phyloP scores from a whole-genome alignment of 1,140 invertebrate genomes.

The Lepidurus arcticus region DNA sequence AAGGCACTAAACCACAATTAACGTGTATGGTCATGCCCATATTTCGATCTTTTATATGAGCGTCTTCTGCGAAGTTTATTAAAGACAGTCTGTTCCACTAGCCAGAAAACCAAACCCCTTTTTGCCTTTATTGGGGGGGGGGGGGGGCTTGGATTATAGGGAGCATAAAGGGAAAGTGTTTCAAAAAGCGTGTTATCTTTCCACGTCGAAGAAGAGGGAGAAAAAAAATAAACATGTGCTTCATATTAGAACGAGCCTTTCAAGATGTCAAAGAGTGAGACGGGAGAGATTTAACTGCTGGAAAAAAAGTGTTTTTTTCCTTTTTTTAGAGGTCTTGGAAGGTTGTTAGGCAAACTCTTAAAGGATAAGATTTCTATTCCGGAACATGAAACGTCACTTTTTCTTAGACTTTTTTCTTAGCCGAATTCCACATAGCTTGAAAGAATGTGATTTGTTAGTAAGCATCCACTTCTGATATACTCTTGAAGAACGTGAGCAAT shows the following conservation, averaged over 20 bases:
- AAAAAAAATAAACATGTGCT: slow-evolving; percentile 7
- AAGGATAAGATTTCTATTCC: background rate
- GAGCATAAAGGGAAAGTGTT: background rate
- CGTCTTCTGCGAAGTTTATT: background rate
- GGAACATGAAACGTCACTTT: too few species aligned
- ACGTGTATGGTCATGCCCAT: background rate
- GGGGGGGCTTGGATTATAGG: background rate
- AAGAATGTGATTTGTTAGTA: background rate
- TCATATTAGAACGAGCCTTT: background rate
- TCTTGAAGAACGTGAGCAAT: background rate
- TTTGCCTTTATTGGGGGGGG: too few species aligned
- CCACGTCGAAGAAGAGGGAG: background rate
- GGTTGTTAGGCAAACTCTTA: background rate
- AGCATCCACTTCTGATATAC: background rate
- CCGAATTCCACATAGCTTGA: background rate
- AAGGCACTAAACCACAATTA: background rate
- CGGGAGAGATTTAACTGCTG: background rate
- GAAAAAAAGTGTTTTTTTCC: background rate
- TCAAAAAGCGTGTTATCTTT: background rate
- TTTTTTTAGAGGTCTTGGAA: background rate
- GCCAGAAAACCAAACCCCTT: too few species aligned
- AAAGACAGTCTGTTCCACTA: background rate
- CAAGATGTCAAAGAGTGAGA: background rate
- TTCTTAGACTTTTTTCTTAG: too few species aligned
- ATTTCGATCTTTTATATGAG: background rate